Conservation (phyloP, 2,888 invertebrate species). For the Agrotis exclamationis region DNA sequence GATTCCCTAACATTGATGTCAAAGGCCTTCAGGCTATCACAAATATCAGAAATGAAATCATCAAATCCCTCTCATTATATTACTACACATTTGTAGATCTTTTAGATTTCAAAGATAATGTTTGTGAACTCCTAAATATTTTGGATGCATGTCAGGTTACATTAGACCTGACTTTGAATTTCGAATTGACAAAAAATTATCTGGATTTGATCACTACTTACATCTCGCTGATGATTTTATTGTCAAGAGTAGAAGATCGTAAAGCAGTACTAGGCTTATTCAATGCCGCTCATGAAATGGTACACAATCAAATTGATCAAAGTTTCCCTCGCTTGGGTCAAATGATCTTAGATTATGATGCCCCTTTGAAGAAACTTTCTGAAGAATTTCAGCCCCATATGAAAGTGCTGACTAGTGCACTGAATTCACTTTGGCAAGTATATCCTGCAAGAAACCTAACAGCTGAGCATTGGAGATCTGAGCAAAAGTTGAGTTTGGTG, state of each 20-base stretch:
- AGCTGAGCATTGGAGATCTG: conserved; percentile 98
- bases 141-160: conserved; percentile 99
- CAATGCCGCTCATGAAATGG: conserved; percentile 99
- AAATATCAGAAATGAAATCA: conserved; percentile 97
- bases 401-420: conserved; percentile 95
- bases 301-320: conserved; percentile 96
- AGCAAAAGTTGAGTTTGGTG: conserved; percentile 97
- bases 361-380: conserved; percentile 97
- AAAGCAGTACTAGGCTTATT: conserved; percentile 99
- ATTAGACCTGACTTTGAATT: conserved; percentile 98
- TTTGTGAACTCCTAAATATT: conserved; percentile 97
- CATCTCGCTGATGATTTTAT: conserved; percentile 98
- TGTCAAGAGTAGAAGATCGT: conserved; percentile 99
- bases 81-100: conserved; percentile 99
- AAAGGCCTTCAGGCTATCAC: conserved; percentile 97
- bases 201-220: conserved; percentile 98
- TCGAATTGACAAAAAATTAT: conserved; percentile 98
- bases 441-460: conserved; percentile 97
- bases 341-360: conserved; percentile 99
- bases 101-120: conserved; percentile 98
- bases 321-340: conserved; percentile 99
- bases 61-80: conserved; percentile 98
- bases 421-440: conserved; percentile 96
- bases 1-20: conserved; percentile 98
- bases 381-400: conserved; percentile 99